Evolutionary conservation across 2,113 vertebrate genomes (phyloP), one percentile per base, ranked within the genome.

Genomic region (Heterotilapia buettikoferi): DNA sequence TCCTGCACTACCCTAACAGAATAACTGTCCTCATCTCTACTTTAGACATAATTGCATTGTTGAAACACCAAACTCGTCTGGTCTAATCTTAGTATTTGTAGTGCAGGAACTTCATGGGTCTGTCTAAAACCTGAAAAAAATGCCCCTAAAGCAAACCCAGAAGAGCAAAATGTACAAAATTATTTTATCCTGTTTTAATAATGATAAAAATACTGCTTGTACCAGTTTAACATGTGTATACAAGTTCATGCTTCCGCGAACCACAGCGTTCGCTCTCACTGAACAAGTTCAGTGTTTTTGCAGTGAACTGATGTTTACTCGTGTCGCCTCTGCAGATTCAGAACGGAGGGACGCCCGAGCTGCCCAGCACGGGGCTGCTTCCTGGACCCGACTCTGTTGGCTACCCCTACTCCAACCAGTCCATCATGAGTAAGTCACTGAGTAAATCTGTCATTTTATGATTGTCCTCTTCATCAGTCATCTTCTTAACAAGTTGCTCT

Each of bases 401-500:
- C 38, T 99, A 99, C 90, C 98, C 98, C 0, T 99, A 99, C 95
- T 98, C 98, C 90, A 98, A 97, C 94, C 98, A 98, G 94, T 98
- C 99, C 63, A 97, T 99, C 93, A 98, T 99, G 90, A 98, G 99
- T 99, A 95, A 97, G 98, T 96, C 7, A 0, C 5, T 5, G 24
- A 31, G 38, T 16, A 13, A 10, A 18, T 4, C 7, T 29, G 6
- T 33, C n/a, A 3, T 43, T 29, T 52, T 14, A 6, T 36, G 13
- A 1, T 9, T 16, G 0, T 50, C n/a, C 2, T 9, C 4, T 59
- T 16, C 4, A 9, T n/a, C 19, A 7, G 10, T 19, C 66, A 0
- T 6, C 14, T 13, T 45, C 14, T 83, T 7, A 54, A 8, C 3
- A 54, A 6, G 33, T 50, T 52, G 0, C 50, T 56, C 52, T 86